Percentiles rank a stretch among this genome's conserved stretches.
These are phyloP conservation scores for Panorpa germanica DNA, from an alignment of 2,888 invertebrate genomes.

Conservation along the genomic window DNA sequence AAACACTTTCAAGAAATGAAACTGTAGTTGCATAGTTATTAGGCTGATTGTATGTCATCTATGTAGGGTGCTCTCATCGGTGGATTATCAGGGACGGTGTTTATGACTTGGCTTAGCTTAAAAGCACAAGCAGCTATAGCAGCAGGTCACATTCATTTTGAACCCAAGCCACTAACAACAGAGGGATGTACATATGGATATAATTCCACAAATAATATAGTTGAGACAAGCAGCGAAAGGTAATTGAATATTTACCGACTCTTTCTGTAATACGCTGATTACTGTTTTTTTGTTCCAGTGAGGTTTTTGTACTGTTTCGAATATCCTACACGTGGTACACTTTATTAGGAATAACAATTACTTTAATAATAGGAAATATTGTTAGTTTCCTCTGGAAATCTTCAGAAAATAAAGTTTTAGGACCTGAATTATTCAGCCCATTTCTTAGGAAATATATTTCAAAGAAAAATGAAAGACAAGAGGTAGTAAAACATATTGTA, in stretches of 20 bases:
- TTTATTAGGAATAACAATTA: conserved; percentile 27
- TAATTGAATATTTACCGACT: no score
- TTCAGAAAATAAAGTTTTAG: conserved; percentile 26
- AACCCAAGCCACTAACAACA: conserved; percentile 35
- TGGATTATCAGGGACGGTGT: conserved; percentile 27
- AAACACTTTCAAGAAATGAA: no score
- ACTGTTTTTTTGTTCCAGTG: no score
- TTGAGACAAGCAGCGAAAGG: no score
- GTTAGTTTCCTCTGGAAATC: conserved; percentile 25
- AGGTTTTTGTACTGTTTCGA: conserved; percentile 26
- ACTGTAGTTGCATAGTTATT: no score
- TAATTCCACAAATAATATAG: background rate
- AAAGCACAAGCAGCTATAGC: conserved; percentile 30
- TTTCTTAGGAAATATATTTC: conserved; percentile 28
- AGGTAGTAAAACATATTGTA: no score
- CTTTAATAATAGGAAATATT: conserved; percentile 26
- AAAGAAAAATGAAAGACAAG: no score
- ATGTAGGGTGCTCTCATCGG: conserved; percentile 31
- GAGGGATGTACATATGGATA: conserved; percentile 35
- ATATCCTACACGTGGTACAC: conserved; percentile 57
- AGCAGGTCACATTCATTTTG: conserved; percentile 30
- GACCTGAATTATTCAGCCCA: conserved; percentile 36
- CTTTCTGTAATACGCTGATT: no score
- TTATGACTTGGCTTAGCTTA: conserved; percentile 30
- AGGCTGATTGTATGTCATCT: conserved; percentile 1